Evolutionary conservation across 2,888 invertebrate species (phyloP).

Genomic region (Carpatolechia fugitivella): DNA sequence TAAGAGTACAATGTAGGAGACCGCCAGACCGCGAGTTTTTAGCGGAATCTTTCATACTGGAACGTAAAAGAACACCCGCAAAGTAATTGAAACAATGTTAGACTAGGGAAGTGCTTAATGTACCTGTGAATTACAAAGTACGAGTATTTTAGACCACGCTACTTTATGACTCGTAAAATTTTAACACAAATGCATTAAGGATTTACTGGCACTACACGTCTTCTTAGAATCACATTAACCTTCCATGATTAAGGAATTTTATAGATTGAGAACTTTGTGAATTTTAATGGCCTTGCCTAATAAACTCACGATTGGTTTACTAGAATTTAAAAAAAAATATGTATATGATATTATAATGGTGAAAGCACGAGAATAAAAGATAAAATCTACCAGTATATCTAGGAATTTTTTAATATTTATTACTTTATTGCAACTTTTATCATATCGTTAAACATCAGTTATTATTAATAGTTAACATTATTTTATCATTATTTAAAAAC

Average conservation of each 20-base stretch:
- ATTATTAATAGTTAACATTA: too few species aligned
- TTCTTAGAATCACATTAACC: neutral
- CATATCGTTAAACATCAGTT: too few species aligned
- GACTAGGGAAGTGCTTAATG: neutral
- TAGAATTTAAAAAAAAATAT: too few species aligned
- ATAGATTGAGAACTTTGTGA: neutral
- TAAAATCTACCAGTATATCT: too few species aligned
- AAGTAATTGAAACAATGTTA: constrained; percentile 31
- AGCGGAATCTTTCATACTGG: neutral
- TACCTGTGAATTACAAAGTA: constrained; percentile 4
- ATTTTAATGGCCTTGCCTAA: too few species aligned
- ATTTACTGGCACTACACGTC: neutral
- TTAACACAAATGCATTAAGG: neutral
- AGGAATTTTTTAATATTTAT: too few species aligned
- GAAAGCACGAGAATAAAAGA: too few species aligned
- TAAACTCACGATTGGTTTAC: too few species aligned
- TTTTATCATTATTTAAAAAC: too few species aligned
- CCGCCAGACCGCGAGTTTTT: neutral
- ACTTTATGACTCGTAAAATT: constrained; percentile 3
- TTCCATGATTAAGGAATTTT: neutral
- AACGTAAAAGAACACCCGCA: constrained; percentile 14
- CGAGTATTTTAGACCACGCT: neutral
- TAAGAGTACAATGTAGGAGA: neutral
- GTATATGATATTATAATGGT: too few species aligned
- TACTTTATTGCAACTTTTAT: too few species aligned